Evolutionary conservation across 2,113 vertebrate species (phyloP).

Genomic region (Condylura cristata): DNA sequence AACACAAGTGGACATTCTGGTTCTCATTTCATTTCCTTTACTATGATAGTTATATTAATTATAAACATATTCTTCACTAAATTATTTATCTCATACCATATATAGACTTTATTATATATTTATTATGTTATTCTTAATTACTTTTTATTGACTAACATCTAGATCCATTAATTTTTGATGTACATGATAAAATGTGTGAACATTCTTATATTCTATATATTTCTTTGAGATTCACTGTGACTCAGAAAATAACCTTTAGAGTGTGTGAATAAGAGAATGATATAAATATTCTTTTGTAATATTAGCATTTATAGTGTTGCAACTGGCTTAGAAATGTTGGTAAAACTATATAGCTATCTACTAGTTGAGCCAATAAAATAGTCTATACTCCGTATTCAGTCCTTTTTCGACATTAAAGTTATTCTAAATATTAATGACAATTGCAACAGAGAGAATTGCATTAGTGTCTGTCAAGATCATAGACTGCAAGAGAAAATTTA

Average conservation of each 20-base stretch:
- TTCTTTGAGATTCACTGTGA: constrained; percentile 6
- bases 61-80: constrained; percentile 6
- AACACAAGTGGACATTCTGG: neutral
- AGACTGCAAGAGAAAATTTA: constrained; percentile 61
- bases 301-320: constrained; percentile 23
- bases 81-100: neutral
- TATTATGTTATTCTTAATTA: neutral
- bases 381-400: neutral
- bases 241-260: constrained; percentile 9
- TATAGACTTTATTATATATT: neutral
- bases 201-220: neutral
- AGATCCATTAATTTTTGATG: neutral
- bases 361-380: constrained; percentile 17
- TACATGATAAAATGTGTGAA: neutral
- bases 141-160: neutral
- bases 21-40: neutral
- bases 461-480: constrained; percentile 56
- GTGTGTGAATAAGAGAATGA: neutral
- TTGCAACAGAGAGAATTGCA: constrained; percentile 51
- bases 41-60: neutral
- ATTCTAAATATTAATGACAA: constrained; percentile 74
- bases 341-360: constrained; percentile 10
- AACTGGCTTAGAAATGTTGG: neutral
- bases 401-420: constrained; percentile 53
- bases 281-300: neutral